Percentiles rank a stretch among this genome's conserved stretches.
These are phyloP conservation scores for Boleophthalmus pectinirostris DNA, from an alignment of 2,113 vertebrate genomes.

Conservation along the genomic window DNA sequence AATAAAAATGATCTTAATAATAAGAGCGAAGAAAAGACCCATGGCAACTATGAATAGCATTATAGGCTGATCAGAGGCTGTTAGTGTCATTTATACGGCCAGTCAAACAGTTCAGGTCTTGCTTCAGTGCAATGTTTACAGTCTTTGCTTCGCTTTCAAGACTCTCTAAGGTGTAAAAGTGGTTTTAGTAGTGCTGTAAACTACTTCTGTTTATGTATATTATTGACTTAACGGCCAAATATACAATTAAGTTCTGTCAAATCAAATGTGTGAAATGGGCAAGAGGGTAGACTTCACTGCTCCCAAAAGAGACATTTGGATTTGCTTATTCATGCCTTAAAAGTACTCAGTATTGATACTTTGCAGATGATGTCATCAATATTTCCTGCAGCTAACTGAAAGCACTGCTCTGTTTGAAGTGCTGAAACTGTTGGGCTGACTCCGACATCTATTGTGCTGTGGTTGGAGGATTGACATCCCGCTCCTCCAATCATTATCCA, in stretches of 20 bases:
- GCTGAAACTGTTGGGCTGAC: no score
- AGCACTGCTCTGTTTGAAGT: no score
- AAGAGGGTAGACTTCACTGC: neutral
- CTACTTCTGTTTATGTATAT: neutral
- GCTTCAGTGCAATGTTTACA: slow-evolving; percentile 43
- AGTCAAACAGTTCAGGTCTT: slow-evolving; percentile 44
- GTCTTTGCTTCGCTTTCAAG: slow-evolving; percentile 38
- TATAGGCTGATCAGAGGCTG: slow-evolving; percentile 69
- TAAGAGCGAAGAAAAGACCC: slow-evolving; percentile 68
- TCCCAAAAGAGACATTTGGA: neutral
- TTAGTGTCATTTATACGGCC: slow-evolving; percentile 69
- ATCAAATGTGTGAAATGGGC: neutral
- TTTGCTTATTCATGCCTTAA: neutral
- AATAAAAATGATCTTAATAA: slow-evolving; percentile 82
- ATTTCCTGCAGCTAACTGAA: no score
- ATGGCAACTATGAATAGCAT: slow-evolving; percentile 79
- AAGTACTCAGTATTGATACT: no score
- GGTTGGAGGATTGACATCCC: no score
- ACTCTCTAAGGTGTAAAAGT: slow-evolving; percentile 13
- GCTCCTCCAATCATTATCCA: no score
- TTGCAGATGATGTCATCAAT: no score
- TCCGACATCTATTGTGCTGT: no score
- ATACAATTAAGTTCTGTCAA: neutral
- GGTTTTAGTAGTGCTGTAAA: neutral
- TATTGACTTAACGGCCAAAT: neutral